These are phyloP conservation scores for Sarcophaga bullata DNA, from an alignment of 1,140 invertebrate species.

Conservation along the genomic window DNA sequence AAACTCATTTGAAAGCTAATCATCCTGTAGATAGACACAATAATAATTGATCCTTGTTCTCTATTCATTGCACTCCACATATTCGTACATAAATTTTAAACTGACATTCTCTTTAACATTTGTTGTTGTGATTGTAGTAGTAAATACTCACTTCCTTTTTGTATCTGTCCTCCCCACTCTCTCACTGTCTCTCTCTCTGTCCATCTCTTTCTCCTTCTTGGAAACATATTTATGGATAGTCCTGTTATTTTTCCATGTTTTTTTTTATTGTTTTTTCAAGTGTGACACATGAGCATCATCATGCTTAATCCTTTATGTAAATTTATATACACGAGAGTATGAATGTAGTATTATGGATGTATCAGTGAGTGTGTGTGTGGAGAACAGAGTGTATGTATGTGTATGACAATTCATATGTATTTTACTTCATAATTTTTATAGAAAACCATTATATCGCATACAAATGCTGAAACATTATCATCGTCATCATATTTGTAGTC, in stretches of 20 bases:
- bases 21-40: constrained; percentile 23
- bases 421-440: constrained; percentile 12
- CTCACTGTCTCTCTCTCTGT: no score
- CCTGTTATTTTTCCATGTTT: not conserved
- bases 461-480: constrained; percentile 18
- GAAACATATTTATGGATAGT: not conserved
- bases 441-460: not conserved
- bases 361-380: not conserved
- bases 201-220: not conserved
- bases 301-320: constrained; percentile 16
- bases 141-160: no score
- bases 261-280: not conserved
- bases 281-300: constrained; percentile 21
- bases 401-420: no score
- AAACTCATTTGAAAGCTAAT: constrained; percentile 21
- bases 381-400: no score
- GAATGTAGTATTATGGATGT: not conserved
- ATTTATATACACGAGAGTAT: not conserved
- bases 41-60: constrained; percentile 12
- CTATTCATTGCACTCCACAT: not conserved
- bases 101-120: no score
- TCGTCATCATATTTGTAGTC: not conserved
- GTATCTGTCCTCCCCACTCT: no score
- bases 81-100: no score
- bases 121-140: no score